Evolutionary conservation across 2,113 vertebrate species (phyloP), one percentile per base, ranked within the genome.

Genomic region (Pollimyrus isidori): DNA sequence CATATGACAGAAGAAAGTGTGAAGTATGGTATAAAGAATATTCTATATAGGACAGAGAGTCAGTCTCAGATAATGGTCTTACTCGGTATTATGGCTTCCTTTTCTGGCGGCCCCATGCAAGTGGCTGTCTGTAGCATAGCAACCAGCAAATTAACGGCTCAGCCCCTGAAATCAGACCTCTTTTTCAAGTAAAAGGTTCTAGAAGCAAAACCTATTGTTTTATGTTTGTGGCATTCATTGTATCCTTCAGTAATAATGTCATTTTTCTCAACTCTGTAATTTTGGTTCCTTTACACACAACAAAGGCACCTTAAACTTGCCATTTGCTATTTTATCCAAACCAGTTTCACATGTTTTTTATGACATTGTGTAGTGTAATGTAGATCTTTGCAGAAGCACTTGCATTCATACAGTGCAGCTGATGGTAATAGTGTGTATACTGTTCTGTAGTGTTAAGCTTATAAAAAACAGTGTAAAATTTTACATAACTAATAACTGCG

Each of bases 401-500:
- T 90, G 15, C 58, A 13, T 69, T 69, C n/a, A 69, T 11, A 30
- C n/a, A 11, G n/a, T 30, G n/a, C 62, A 50, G 86, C 39, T 56
- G 35, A 65, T 56, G 45, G 15, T 88, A 82, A 50, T 62, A 58
- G 73, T 90, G n/a, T 86, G 30, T 91, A 83, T 85, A 48, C 19
- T 88, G 46, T 53, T 80, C 21, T 39, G 58, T 86, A 84, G 7
- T 53, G 19, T 46, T 76, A 39, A 76, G 69, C 69, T 76, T 42
- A 80, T 58, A n/a, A 30, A 89, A 58, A 86, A 62, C 53, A 52
- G 84, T 50, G 13, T 87, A 58, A 87, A 89, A 91, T 92, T 80
- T 86, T 89, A 91, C 89, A 42, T 91, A 91, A 89, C 87, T 92
- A 92, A 92, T 92, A 93, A 93, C 92, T 95, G 89, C 92, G 93